Evolutionary conservation across 2,888 invertebrate genomes (phyloP).

Genomic region (Philonicus albiceps): DNA sequence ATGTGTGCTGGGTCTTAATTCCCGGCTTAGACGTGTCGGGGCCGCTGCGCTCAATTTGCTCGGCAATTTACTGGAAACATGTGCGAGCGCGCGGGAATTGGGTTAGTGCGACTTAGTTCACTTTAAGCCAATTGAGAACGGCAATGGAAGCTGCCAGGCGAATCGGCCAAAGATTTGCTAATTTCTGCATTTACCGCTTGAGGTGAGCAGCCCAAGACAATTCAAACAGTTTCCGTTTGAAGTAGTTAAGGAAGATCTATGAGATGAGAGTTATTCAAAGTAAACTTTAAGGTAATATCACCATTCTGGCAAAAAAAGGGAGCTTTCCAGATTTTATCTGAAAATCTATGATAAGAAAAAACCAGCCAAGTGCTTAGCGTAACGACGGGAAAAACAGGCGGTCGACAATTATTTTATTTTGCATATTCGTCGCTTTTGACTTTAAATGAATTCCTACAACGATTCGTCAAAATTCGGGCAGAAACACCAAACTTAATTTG

Average conservation of each 20-base stretch:
- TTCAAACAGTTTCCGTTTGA: neutral
- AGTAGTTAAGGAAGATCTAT: neutral
- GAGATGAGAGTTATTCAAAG: neutral
- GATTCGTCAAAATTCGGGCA: too few relatives aligned
- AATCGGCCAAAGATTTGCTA: neutral
- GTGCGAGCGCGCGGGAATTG: neutral
- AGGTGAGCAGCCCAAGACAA: neutral
- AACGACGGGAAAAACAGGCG: too few relatives aligned
- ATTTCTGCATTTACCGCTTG: neutral
- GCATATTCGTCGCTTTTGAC: too few relatives aligned
- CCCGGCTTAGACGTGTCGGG: neutral
- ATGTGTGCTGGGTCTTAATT: neutral
- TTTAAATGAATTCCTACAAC: too few relatives aligned
- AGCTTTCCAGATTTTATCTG: too few relatives aligned
- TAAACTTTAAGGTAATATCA: too few relatives aligned
- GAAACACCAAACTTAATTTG: too few relatives aligned
- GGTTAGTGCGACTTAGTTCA: neutral
- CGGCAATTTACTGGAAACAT: neutral
- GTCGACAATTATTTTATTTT: too few relatives aligned
- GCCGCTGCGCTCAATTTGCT: neutral
- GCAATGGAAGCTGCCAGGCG: neutral
- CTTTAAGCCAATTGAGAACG: neutral
- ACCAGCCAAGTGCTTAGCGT: too few relatives aligned
- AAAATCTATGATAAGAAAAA: too few relatives aligned
- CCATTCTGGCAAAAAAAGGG: too few relatives aligned